phyloP scores from a whole-genome alignment of 2,888 invertebrate species.

The Torymus aiolomorphi region DNA sequence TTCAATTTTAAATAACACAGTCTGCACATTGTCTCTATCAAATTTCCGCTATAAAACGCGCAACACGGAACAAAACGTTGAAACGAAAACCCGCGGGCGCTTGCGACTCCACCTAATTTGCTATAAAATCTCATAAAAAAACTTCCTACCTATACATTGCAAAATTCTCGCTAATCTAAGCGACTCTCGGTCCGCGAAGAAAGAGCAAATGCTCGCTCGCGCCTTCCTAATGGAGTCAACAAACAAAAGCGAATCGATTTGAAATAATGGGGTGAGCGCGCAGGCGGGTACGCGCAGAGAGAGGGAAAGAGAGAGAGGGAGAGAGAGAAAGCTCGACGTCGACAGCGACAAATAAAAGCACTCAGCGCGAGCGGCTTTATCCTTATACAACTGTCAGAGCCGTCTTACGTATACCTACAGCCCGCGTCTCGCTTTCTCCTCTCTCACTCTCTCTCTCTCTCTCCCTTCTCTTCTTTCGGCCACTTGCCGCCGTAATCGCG shows the following conservation, averaged over 20 bases:
- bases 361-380: conserved; percentile 73
- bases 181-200: no score
- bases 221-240: conserved; percentile 72
- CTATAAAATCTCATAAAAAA: no score
- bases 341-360: conserved; percentile 72
- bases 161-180: no score
- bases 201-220: conserved; percentile 31
- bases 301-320: conserved; percentile 46
- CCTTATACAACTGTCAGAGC: conserved; percentile 72
- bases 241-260: conserved; percentile 73
- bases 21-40: no score
- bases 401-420: conserved; percentile 65
- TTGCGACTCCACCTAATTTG: no score
- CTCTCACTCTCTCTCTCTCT: conserved; percentile 38
- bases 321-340: conserved; percentile 57
- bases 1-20: no score
- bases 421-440: conserved; percentile 54
- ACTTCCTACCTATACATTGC: no score
- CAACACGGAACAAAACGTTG: no score
- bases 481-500: conserved; percentile 36
- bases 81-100: no score
- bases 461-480: conserved; percentile 50
- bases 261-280: conserved; percentile 70
- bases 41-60: no score
- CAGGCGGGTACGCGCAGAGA: conserved; percentile 47